Evolutionary conservation across 2,797 vertebrate genomes (phyloP).

Genomic region (Ctenopoma kingsleyae): DNA sequence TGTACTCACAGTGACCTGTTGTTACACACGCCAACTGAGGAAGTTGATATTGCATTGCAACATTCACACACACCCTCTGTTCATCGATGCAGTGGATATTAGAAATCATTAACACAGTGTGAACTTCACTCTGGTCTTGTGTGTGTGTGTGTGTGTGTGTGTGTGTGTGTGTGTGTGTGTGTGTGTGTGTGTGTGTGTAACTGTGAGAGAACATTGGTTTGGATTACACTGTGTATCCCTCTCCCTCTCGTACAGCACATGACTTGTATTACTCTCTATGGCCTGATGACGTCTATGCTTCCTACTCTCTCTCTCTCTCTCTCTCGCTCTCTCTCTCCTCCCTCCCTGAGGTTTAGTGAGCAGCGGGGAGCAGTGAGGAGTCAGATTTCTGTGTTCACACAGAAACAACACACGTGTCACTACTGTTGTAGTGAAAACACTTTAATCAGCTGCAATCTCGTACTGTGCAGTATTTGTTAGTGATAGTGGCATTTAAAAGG

Average conservation of each 20-base stretch:
- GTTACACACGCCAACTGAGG: slow-evolving; percentile 12
- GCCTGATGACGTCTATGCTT: slow-evolving; percentile 55
- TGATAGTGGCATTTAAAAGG: neutral
- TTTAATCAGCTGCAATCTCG: neutral
- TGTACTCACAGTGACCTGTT: neutral
- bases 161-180: neutral
- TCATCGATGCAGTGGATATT: neutral
- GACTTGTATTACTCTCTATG: slow-evolving; percentile 51
- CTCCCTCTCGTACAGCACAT: slow-evolving; percentile 28
- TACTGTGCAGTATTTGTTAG: neutral
- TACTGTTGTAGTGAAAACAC: slow-evolving; percentile 12
- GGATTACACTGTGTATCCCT: slow-evolving; percentile 20
- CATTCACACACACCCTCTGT: neutral
- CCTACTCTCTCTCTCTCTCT: slow-evolving; percentile 37
- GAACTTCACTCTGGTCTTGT: neutral
- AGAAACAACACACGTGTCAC: slow-evolving; percentile 27
- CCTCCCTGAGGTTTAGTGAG: slow-evolving; percentile 39
- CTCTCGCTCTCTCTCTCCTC: slow-evolving; percentile 9
- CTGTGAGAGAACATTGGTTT: slow-evolving; percentile 14
- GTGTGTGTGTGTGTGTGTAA: neutral
- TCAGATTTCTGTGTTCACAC: slow-evolving; percentile 32
- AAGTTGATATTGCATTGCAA: slow-evolving; percentile 30
- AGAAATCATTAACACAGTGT: neutral
- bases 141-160: neutral
- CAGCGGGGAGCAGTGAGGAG: slow-evolving; percentile 21